Evolutionary conservation across 64 coral and sea anemone species (phyloP), one percentile per base, ranked within the genome.

Genomic region (Orbicella faveolata): DNA sequence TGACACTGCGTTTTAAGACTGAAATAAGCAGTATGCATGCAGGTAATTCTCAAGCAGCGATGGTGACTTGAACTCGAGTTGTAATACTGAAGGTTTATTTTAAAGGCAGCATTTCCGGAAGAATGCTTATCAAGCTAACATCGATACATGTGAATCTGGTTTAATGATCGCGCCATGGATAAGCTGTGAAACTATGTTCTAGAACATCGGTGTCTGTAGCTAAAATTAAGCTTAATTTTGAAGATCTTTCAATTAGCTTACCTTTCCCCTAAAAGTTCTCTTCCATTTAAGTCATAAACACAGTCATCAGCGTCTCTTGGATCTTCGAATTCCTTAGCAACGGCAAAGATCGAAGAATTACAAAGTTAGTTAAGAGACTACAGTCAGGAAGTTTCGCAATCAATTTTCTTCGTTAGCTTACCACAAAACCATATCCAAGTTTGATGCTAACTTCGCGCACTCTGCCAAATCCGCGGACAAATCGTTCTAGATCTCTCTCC

Each of bases 361-460:
- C 8, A 73, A 41, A 87, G 15, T 23, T 48, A 20, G 35, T 6
- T 33, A 26, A 12, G 16, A 53, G n/a, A 23, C 77, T 18, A 33
- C 19, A 73, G 16, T 18, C 63, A 25, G n/a, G 34, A 39, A 36
- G 30, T 30, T 36, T 66, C 67, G 64, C 36, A 84, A 57, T 87
- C 17, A 75, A 75, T 41, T 84, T 51, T 36, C 48, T 13, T 76
- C n/a, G 63, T 23, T 34, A 73, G 91, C 97, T 93, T 20, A 99
- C 97, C 93, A 99, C 97, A 92, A 99, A 99, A 73, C 97, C 97
- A 26, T 99, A 99, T 59, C 97, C 97, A 88, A 90, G 83, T 75
- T 99, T 99, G 78, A 99, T 99, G 84, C 97, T 99, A n/a, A 99
- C 83, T 80, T 99, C 97, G 12, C 91, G 88, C 36, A 96, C 55